Conservation (phyloP, 2,797 vertebrate species). For the Lacerta viridis region DNA sequence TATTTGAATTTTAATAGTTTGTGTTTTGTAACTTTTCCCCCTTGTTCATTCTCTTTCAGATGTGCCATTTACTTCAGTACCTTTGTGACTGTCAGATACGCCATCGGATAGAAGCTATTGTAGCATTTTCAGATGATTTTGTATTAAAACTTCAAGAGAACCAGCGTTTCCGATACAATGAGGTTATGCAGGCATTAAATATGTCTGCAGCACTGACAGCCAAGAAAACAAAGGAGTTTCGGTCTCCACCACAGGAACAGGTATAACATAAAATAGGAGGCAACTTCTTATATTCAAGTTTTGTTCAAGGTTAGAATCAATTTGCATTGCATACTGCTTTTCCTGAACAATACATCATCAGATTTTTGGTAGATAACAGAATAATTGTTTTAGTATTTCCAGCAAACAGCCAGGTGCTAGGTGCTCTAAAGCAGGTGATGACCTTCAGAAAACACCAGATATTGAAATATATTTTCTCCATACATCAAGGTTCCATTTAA, state of each 20-base stretch:
- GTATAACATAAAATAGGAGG: constrained; percentile 69
- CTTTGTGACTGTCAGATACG: constrained; percentile 96
- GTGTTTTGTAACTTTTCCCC: background rate
- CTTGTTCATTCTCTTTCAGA: constrained; percentile 78
- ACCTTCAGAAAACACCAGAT: background rate
- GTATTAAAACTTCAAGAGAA: constrained; percentile 95
- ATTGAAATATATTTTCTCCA: background rate
- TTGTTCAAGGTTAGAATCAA: background rate
- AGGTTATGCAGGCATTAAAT: constrained; percentile 97
- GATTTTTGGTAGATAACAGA: background rate
- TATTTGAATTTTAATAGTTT: constrained; percentile 18
- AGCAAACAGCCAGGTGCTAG: background rate
- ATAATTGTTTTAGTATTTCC: background rate
- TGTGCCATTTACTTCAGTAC: constrained; percentile 95
- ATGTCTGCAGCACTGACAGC: constrained; percentile 97
- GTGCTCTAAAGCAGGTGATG: background rate
- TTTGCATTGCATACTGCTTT: background rate
- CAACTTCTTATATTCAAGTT: background rate
- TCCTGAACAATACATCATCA: background rate
- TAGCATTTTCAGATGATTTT: constrained; percentile 96
- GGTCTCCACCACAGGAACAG: constrained; percentile 96
- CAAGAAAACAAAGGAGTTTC: constrained; percentile 96
- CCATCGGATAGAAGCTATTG: constrained; percentile 94
- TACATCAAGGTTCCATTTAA: background rate
- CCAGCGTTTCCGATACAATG: constrained; percentile 95